phyloP scores from a whole-genome alignment of 2,113 vertebrate genomes.

The Lepus americanus region DNA sequence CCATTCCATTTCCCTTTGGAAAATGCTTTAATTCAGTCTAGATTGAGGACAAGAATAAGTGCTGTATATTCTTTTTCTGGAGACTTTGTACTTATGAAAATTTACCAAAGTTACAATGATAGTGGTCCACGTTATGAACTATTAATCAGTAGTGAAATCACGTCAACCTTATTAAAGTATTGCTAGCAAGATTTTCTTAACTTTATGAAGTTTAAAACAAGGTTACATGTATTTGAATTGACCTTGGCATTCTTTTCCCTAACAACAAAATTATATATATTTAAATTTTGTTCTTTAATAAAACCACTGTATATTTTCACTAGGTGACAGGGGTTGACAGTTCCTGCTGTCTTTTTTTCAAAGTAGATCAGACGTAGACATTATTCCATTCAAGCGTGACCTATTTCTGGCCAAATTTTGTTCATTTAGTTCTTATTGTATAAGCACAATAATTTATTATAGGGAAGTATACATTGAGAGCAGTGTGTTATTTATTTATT shows the following conservation, averaged over 20 bases:
- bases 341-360: conserved; percentile 1
- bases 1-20: background rate
- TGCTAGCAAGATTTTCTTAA: conserved; percentile 26
- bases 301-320: background rate
- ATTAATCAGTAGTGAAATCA: background rate
- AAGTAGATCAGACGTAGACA: background rate
- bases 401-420: background rate
- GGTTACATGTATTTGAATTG: conserved; percentile 15
- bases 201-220: background rate
- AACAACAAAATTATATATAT: conserved; percentile 10
- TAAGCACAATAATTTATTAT: background rate
- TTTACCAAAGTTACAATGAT: background rate
- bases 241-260: conserved; percentile 44
- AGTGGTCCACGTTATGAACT: background rate
- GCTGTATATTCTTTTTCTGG: background rate
- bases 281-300: background rate
- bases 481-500: background rate
- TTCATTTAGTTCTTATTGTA: background rate
- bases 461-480: background rate
- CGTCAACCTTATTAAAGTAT: background rate
- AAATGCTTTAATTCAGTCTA: conserved; percentile 31
- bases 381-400: conserved; percentile 1
- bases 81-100: background rate
- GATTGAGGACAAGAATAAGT: background rate
- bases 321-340: background rate